phyloP scores from a whole-genome alignment of 2,888 invertebrate species.

The Mythimna ferrago region DNA sequence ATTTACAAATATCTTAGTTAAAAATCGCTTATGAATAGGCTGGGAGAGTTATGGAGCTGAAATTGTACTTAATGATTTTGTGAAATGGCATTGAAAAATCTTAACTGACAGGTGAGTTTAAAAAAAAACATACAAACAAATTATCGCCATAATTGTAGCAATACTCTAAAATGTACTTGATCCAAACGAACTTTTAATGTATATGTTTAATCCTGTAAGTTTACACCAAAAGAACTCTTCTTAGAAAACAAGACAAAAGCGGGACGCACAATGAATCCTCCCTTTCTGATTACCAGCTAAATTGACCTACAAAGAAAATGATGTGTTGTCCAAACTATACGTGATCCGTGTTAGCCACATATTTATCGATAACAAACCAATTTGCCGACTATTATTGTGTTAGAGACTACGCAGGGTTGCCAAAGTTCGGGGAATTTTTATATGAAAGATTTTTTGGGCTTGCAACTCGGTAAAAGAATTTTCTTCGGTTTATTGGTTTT shows the following conservation, averaged over 20 bases:
- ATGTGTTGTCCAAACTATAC: constrained; percentile 65
- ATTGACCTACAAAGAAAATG: constrained; percentile 70
- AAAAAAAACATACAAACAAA: too few species aligned
- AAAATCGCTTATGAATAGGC: too few species aligned
- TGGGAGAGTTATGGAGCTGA: too few species aligned
- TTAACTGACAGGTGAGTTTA: too few species aligned
- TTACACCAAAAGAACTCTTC: not conserved
- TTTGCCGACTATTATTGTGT: constrained; percentile 74
- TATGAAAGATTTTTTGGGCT: constrained; percentile 12
- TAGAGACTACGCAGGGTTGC: constrained; percentile 55
- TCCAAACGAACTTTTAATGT: not conserved
- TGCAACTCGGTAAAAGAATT: not conserved
- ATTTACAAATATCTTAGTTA: too few species aligned
- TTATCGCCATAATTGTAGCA: too few species aligned
- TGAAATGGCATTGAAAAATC: too few species aligned
- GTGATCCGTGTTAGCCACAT: constrained; percentile 73
- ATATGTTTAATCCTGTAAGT: not conserved
- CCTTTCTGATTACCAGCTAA: constrained; percentile 60
- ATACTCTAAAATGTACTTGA: too few species aligned
- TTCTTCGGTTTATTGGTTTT: constrained; percentile 2
- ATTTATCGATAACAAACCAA: constrained; percentile 77
- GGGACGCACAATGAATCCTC: constrained; percentile 53
- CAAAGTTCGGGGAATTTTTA: constrained; percentile 21
- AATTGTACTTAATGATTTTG: too few species aligned
- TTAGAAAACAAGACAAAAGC: constrained; percentile 28